These are phyloP conservation scores for Pararge aegeria DNA, from an alignment of 1,140 invertebrate genomes.

Conservation along the genomic window DNA sequence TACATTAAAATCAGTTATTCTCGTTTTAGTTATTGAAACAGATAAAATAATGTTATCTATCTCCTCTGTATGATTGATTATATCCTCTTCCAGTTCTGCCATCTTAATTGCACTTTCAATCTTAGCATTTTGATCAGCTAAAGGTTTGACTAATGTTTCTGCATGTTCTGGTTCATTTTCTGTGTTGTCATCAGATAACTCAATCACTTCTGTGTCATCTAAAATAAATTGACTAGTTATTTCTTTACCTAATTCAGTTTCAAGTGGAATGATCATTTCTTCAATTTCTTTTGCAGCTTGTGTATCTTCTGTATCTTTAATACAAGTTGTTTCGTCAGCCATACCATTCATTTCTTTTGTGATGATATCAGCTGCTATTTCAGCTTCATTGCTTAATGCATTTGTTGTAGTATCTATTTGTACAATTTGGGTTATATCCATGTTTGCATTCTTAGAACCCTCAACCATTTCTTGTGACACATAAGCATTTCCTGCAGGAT, in stretches of 20 bases:
- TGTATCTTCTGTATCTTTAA: not conserved
- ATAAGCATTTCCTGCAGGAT: not conserved
- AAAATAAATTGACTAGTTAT: not conserved
- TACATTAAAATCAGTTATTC: not conserved
- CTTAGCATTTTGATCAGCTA: not conserved
- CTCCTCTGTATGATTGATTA: not conserved
- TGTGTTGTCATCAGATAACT: conserved; percentile 2
- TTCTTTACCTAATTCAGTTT: not conserved
- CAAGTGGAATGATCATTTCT: not conserved
- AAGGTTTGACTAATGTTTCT: not conserved
- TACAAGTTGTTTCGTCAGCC: conserved; percentile 2
- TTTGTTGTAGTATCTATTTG: not conserved
- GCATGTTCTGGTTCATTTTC: not conserved
- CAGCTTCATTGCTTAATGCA: conserved; percentile 14
- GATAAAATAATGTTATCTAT: conserved; percentile 3
- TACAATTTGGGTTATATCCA: not conserved
- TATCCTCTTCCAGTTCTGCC: conserved; percentile 3
- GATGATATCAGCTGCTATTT: conserved; percentile 11
- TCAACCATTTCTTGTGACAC: not conserved
- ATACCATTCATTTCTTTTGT: conserved; percentile 17
- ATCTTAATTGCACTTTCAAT: conserved; percentile 6
- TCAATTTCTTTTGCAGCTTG: not conserved
- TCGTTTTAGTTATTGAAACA: not conserved
- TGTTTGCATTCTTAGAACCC: not conserved
- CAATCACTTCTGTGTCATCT: not conserved